Evolutionary conservation across 2,113 vertebrate genomes (phyloP).

Genomic region (Dasyprocta punctata): DNA sequence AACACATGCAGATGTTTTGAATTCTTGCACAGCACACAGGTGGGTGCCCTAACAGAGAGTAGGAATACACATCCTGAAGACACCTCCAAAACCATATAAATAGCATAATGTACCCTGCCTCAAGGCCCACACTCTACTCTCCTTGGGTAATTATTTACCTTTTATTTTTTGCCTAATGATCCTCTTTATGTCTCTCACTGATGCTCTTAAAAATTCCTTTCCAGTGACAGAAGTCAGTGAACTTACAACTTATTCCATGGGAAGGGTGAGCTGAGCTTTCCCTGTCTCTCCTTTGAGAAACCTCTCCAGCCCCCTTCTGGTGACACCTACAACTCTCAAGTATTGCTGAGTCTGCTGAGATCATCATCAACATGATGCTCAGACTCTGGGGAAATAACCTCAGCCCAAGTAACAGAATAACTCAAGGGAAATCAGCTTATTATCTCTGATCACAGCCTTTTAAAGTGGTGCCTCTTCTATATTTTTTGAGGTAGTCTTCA

Average conservation of each 20-base stretch:
- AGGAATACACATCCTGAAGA: neutral
- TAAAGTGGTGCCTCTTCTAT: neutral
- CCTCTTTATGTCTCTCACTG: neutral
- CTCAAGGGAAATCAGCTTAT: neutral
- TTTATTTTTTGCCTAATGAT: neutral
- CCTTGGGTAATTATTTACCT: neutral
- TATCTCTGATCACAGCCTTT: neutral
- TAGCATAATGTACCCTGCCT: neutral
- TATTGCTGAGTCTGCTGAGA: neutral
- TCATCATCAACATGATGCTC: neutral
- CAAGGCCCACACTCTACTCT: neutral
- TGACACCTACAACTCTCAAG: neutral
- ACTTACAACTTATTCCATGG: neutral
- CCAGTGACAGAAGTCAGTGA: neutral
- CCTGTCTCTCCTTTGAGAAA: neutral
- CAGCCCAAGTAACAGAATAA: neutral
- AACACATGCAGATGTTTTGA: neutral
- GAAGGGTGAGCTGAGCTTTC: neutral
- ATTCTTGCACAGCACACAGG: too few relatives aligned
- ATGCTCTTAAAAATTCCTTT: neutral
- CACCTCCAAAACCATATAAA: neutral
- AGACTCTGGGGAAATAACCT: neutral
- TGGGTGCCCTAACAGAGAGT: neutral
- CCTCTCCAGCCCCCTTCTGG: too few relatives aligned
- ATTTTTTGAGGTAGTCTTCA: neutral